Percentiles rank a stretch among this genome's conserved stretches.
Conservation (phyloP, 2,113 vertebrate genomes). For the Elephantulus edwardii region DNA sequence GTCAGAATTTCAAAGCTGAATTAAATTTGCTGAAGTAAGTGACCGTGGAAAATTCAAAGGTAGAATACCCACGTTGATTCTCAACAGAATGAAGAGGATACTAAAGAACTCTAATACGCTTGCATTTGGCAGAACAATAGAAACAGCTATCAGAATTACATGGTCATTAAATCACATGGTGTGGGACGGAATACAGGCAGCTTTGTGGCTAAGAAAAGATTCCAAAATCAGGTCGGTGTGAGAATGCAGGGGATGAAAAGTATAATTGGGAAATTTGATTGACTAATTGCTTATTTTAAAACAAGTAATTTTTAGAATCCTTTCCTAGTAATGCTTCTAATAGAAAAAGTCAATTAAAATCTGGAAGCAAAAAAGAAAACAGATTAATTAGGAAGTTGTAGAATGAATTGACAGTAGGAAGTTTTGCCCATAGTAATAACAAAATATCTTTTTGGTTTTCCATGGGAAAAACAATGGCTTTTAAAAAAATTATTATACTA, state of each 20-base stretch:
- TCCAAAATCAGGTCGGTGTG: conserved; percentile 42
- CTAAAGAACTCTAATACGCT: neutral
- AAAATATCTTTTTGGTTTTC: neutral
- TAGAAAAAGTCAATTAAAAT: conserved; percentile 68
- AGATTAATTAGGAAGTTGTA: conserved; percentile 49
- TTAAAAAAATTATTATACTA: no score
- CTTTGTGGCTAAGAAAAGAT: conserved; percentile 61
- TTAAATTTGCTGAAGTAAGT: conserved; percentile 57
- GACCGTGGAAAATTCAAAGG: neutral
- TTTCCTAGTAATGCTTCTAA: conserved; percentile 49
- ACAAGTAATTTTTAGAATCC: conserved; percentile 57
- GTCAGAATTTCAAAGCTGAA: conserved; percentile 36
- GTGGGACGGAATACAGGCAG: conserved; percentile 15
- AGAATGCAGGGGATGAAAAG: neutral
- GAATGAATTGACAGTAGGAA: conserved; percentile 17
- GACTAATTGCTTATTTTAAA: conserved; percentile 63
- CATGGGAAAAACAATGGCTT: neutral
- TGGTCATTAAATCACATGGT: neutral
- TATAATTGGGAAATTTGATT: conserved; percentile 59
- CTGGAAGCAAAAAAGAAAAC: conserved; percentile 52
- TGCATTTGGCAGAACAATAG: conserved; percentile 63
- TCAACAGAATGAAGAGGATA: neutral
- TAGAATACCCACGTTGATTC: neutral
- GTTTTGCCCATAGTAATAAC: conserved; percentile 38
- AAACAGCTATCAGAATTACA: conserved; percentile 17